Evolutionary conservation across 2,888 invertebrate species (phyloP).

Genomic region (Yponomeuta cagnagella): DNA sequence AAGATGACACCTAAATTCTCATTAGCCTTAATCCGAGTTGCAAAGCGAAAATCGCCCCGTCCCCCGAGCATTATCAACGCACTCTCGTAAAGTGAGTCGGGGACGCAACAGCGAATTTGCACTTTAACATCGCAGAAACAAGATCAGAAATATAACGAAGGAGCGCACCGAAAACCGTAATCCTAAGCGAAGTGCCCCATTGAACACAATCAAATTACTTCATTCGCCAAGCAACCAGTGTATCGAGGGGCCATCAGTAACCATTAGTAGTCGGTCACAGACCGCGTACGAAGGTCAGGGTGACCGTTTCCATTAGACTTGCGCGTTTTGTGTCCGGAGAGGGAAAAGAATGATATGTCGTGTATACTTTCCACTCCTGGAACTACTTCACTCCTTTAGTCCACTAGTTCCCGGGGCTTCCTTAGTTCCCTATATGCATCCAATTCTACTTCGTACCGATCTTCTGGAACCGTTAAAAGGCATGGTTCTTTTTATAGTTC

Average conservation of each 20-base stretch:
- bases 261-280: constrained; percentile 44
- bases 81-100: not conserved
- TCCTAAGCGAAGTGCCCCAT: not conserved
- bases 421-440: too few species aligned
- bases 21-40: not conserved
- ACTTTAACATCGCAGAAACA: not conserved
- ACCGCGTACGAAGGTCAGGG: constrained; percentile 57
- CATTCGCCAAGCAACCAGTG: constrained; percentile 10
- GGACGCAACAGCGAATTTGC: not conserved
- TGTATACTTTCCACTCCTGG: too few species aligned
- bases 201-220: constrained; percentile 11
- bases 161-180: not conserved
- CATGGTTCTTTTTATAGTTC: too few species aligned
- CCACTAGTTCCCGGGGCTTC: too few species aligned
- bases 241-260: constrained; percentile 13
- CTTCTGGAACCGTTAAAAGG: too few species aligned
- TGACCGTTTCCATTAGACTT: constrained; percentile 20
- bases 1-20: constrained; percentile 1
- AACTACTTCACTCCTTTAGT: too few species aligned
- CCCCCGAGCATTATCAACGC: not conserved
- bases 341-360: too few species aligned
- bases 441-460: too few species aligned
- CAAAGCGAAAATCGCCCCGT: not conserved
- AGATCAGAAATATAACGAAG: not conserved
- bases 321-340: too few species aligned